A percentile compares a stretch with the other conserved stretches of the same genome.
Conservation (phyloP, 2,113 vertebrate genomes). For the Mastomys coucha region DNA sequence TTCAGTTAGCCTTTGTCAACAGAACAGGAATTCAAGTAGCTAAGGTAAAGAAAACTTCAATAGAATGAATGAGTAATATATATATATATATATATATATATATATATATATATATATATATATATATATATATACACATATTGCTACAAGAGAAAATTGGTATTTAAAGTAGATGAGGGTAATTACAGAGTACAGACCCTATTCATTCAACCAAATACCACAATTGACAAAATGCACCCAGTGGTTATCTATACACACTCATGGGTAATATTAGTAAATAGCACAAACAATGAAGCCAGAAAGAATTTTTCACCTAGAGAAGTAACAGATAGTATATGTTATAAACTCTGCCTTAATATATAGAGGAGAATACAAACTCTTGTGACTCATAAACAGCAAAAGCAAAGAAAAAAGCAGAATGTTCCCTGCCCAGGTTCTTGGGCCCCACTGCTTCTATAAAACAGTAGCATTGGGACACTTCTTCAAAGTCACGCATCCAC, state of each 20-base stretch:
- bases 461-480: neutral
- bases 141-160: neutral
- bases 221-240: neutral
- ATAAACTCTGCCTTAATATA: neutral
- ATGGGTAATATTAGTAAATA: neutral
- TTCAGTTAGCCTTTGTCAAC: neutral
- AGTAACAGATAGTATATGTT: slow-evolving; percentile 16
- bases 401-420: neutral
- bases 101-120: no score
- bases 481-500: neutral
- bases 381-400: slow-evolving; percentile 1
- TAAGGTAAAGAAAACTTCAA: neutral
- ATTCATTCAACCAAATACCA: slow-evolving; percentile 2
- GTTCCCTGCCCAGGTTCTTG: neutral
- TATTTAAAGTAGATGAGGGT: neutral
- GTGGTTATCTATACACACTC: neutral
- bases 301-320: neutral
- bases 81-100: no score
- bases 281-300: neutral
- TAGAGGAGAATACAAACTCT: neutral
- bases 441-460: neutral
- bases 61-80: neutral
- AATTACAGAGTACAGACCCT: neutral
- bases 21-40: slow-evolving; percentile 20
- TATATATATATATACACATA: neutral